These are phyloP conservation scores for Gandaritis pyraliata DNA, from an alignment of 2,888 invertebrate species.

Conservation along the genomic window DNA sequence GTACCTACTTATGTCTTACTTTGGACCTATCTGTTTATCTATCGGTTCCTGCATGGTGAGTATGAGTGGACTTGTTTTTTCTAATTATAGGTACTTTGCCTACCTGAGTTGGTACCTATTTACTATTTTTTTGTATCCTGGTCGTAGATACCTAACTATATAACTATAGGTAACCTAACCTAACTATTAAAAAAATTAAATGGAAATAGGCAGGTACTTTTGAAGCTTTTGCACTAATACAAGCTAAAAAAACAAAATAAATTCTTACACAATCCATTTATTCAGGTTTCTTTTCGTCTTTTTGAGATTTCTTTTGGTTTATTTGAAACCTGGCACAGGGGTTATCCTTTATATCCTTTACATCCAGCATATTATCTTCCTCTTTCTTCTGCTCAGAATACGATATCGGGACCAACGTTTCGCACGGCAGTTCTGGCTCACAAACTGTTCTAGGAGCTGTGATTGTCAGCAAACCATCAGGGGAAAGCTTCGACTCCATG, in stretches of 20 bases:
- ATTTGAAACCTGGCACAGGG: slow-evolving; percentile 12
- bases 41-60: no score
- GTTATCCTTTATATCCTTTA: slow-evolving; percentile 11
- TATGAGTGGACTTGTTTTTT: no score
- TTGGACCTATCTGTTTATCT: no score
- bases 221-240: no score
- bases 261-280: slow-evolving; percentile 5
- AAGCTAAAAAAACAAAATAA: neutral
- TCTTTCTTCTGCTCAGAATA: neutral
- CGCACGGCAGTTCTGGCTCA: slow-evolving; percentile 48
- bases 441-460: slow-evolving; percentile 55
- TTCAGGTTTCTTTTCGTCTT: slow-evolving; percentile 6
- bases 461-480: slow-evolving; percentile 65
- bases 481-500: slow-evolving; percentile 57
- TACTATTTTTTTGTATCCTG: no score
- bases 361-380: slow-evolving; percentile 5
- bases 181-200: no score
- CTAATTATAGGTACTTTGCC: no score
- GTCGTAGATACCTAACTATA: no score
- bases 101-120: no score
- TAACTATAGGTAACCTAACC: no score
- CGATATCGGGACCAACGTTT: slow-evolving; percentile 28
- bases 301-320: neutral
- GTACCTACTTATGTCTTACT: no score
- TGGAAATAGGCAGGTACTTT: no score